A percentile compares a stretch with the other conserved stretches of the same genome.
These are phyloP conservation scores for Sthenelais limicola DNA, from an alignment of 2,888 invertebrate genomes.

Conservation along the genomic window DNA sequence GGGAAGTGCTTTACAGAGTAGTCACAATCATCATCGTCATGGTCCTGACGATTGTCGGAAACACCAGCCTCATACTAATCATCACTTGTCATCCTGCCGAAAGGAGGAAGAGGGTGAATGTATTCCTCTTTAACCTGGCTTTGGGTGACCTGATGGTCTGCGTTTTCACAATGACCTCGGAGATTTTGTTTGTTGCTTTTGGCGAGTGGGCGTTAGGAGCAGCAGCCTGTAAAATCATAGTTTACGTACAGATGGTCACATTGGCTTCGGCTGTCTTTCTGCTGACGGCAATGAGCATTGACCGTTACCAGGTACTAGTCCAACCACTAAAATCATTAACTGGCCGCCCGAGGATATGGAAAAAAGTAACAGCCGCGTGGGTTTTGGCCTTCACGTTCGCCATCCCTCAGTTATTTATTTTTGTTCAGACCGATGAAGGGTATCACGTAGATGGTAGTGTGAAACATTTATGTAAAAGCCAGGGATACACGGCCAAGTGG, in stretches of 20 bases:
- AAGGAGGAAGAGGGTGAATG: conserved; percentile 70
- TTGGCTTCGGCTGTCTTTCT: conserved; percentile 72
- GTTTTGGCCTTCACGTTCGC: conserved; percentile 70
- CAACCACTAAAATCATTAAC: conserved; percentile 69
- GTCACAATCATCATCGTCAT: conserved; percentile 60
- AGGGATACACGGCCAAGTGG: conserved; percentile 73
- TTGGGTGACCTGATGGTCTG: conserved; percentile 73
- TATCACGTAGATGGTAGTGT: conserved; percentile 61
- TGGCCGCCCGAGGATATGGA: conserved; percentile 62
- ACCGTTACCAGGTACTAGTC: conserved; percentile 72
- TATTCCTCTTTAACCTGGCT: conserved; percentile 73
- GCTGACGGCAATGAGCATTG: conserved; percentile 72
- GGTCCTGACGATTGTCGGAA: conserved; percentile 71
- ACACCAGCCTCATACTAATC: conserved; percentile 68
- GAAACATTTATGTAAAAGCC: conserved; percentile 69
- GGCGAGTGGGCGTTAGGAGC: conserved; percentile 73
- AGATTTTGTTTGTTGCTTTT: conserved; percentile 71
- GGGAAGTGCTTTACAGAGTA: conserved; percentile 48
- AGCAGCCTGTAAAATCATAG: conserved; percentile 70
- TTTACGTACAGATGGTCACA: conserved; percentile 72
- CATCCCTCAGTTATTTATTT: conserved; percentile 72
- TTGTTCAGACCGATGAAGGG: conserved; percentile 67
- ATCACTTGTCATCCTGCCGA: conserved; percentile 66
- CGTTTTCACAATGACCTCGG: conserved; percentile 72
- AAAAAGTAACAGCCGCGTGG: conserved; percentile 71